Percentiles rank a stretch among this genome's conserved stretches.
These are phyloP conservation scores for Myoxocephalus aenaeus DNA, from an alignment of 2,797 vertebrate genomes.

Conservation along the genomic window DNA sequence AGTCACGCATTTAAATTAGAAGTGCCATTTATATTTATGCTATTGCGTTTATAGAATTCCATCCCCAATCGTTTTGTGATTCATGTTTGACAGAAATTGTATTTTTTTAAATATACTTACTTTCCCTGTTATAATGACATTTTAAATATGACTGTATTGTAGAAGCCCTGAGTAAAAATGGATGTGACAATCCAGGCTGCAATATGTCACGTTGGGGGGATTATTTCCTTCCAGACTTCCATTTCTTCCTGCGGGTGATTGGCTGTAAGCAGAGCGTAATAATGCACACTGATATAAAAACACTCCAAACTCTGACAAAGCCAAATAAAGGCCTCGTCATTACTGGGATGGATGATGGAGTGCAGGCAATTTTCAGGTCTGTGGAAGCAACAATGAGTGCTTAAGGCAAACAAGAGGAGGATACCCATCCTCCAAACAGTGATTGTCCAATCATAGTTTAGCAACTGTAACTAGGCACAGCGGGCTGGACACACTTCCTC, in stretches of 20 bases:
- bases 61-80: not conserved
- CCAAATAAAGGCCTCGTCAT: constrained; percentile 30
- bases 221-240: constrained; percentile 13
- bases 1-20: not conserved
- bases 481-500: not conserved
- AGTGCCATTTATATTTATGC: not conserved
- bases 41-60: not conserved
- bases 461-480: not conserved
- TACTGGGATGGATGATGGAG: constrained; percentile 22
- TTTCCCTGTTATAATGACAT: not conserved
- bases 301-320: constrained; percentile 22
- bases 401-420: constrained; percentile 10
- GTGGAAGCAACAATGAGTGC: constrained; percentile 19
- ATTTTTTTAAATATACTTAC: not conserved
- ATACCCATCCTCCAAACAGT: not conserved
- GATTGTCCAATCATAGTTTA: not conserved
- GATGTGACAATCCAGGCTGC: not conserved
- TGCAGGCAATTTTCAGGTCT: constrained; percentile 14
- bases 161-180: not conserved
- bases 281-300: constrained; percentile 1
- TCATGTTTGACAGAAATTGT: not conserved
- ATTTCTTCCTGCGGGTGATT: constrained; percentile 4
- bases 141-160: not conserved
- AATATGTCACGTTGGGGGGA: constrained; percentile 13
- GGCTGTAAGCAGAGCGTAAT: constrained; percentile 4